Conservation (phyloP, 1,140 invertebrate genomes). For the Lordiphosa stackelbergi region DNA sequence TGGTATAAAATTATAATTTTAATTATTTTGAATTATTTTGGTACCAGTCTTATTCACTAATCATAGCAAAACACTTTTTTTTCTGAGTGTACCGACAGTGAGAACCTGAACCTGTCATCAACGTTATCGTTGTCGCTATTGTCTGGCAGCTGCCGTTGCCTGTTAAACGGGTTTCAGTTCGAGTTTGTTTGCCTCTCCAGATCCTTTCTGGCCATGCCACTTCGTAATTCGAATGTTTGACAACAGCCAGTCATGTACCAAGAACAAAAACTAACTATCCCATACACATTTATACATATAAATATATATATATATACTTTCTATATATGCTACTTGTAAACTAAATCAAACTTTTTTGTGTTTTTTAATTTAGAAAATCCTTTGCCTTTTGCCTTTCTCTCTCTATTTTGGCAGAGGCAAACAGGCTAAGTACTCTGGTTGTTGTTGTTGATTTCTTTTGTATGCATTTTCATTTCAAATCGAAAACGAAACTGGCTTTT, state of each 20-base stretch:
- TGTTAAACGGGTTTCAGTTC: conserved; percentile 57
- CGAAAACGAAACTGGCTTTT: conserved; percentile 54
- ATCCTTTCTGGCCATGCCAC: conserved; percentile 16
- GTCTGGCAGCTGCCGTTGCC: conserved; percentile 61
- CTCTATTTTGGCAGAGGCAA: conserved; percentile 18
- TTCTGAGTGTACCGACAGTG: conserved; percentile 20
- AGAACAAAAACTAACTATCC: conserved; percentile 30
- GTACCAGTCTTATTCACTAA: too few species aligned
- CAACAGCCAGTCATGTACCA: conserved; percentile 55
- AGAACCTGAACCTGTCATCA: conserved; percentile 57
- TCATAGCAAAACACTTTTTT: too few species aligned
- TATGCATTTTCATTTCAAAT: conserved; percentile 43
- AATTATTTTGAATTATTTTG: too few species aligned
- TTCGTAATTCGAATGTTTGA: conserved; percentile 59
- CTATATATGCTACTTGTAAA: conserved; percentile 37
- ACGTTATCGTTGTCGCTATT: conserved; percentile 46
- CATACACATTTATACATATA: conserved; percentile 4
- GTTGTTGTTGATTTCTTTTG: conserved; percentile 22
- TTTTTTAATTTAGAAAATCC: conserved; percentile 53
- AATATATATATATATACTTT: conserved; percentile 15
- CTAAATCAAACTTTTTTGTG: conserved; percentile 55
- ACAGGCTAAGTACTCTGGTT: conserved; percentile 16
- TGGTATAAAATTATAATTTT: too few species aligned
- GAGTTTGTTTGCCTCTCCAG: conserved; percentile 19
- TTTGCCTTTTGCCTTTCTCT: conserved; percentile 34